Base-by-base conservation (phyloP, 92 coral and sea anemone species). In the Montipora capitata region DNA sequence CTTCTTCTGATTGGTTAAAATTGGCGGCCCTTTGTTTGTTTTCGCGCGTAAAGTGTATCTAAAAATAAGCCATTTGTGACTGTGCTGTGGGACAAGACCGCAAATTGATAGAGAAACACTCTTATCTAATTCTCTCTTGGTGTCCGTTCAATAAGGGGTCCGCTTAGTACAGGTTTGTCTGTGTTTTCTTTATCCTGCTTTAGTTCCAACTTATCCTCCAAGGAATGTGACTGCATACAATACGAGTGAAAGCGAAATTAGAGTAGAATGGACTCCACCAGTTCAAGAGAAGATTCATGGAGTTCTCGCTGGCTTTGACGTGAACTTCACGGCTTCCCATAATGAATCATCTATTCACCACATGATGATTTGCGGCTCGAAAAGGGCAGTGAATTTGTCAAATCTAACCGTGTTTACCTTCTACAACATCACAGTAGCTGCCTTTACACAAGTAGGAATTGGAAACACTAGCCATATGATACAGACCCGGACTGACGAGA, bases 391-490 rank as follows among this genome's bases (percentile, higher is more conserved):
- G 13, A 61, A 12, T 49, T 27, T 95, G 48, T 64, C 40, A 44
- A 78, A 80, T 2, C 95, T 95, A 13, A 45, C 17, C 2, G 73
- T 76, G 42, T 95, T 66, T 79, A 91, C 92, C 10, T 39, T n/a
- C 39, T 95, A 93, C 72, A 81, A 72, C 67, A 80, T 95, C 45
- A 70, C 86, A 0, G 96, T 95, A 15, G 93, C 98, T 5, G 96
- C 90, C 9, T 72, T 85, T 52, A 93, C 98, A 9, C 54, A 70
- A 57, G 77, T 73, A n/a, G 96, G 98, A 43, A 61, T 70, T 16
- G 98, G 98, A 66, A 80, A 78, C n/a, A 72, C n/a, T 12, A 88
- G 83, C 51, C 40, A 51, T 7, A 40, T 78, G 4, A 62, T 57
- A 5, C 68, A 82, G 70, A 45, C 84, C 12, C 78, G 51, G 52